A percentile compares a stretch with the other conserved stretches of the same genome.
These are phyloP conservation scores for Urocynchramus pylzowi DNA, from an alignment of 2,113 vertebrate genomes.

Conservation along the genomic window DNA sequence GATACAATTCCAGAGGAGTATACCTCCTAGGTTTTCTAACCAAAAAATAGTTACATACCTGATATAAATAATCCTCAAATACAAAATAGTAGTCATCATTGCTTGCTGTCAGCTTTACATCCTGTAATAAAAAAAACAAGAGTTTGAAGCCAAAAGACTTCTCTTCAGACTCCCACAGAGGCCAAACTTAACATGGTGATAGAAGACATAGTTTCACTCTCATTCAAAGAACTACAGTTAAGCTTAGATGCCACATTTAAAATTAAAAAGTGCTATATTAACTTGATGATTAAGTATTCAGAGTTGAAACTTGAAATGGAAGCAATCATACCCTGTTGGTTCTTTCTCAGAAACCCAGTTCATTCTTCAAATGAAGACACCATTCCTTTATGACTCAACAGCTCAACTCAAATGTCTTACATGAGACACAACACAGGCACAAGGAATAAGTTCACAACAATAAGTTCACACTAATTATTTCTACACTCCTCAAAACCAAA, in stretches of 20 bases:
- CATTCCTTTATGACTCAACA: accelerated
- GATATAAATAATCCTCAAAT: conserved; percentile 98
- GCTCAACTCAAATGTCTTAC: not conserved
- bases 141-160: not conserved
- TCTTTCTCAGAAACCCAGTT: not conserved
- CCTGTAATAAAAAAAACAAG: conserved; percentile 74
- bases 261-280: not conserved
- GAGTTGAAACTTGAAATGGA: not conserved
- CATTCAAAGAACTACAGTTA: not conserved
- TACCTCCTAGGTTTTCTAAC: not conserved
- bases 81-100: conserved; percentile 99
- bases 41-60: conserved; percentile 75
- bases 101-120: conserved; percentile 96
- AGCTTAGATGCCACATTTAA: not conserved
- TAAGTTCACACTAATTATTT: not conserved
- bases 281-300: not conserved
- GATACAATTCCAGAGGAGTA: not conserved
- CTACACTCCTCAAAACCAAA: not conserved
- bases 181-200: not conserved
- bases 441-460: not conserved
- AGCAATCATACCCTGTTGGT: not conserved
- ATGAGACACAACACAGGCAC: not conserved
- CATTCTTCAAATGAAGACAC: not conserved
- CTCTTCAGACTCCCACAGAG: not conserved
- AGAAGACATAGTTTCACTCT: not conserved